These are phyloP conservation scores for Coecobrya sp. DNA, from an alignment of 2,888 invertebrate species.

Conservation along the genomic window DNA sequence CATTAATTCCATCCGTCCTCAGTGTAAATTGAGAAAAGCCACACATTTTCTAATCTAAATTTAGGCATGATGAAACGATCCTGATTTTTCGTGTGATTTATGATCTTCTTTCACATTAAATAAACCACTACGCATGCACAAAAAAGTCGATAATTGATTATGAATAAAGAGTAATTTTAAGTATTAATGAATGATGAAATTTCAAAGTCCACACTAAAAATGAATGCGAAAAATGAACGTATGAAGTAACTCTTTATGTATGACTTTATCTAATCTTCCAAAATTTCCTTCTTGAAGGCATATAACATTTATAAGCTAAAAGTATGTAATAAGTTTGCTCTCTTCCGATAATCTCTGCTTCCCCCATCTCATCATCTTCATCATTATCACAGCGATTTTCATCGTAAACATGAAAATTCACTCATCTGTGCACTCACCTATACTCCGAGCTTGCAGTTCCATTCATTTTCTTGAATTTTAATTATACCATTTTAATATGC, in stretches of 20 bases:
- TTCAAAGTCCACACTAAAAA: constrained; percentile 53
- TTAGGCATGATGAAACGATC: constrained; percentile 68
- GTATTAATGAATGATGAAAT: constrained; percentile 31
- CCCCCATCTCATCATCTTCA: constrained; percentile 14
- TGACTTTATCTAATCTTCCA: constrained; percentile 6
- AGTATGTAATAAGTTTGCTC: constrained; percentile 54
- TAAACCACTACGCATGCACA: constrained; percentile 16
- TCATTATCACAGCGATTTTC: constrained; percentile 54
- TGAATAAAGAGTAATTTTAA: background rate
- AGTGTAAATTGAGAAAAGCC: constrained; percentile 38
- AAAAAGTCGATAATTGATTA: background rate
- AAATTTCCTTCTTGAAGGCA: constrained; percentile 2
- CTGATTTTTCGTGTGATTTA: constrained; percentile 65
- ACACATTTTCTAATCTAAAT: constrained; percentile 67
- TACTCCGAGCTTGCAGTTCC: background rate
- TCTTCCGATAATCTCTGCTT: constrained; percentile 4
- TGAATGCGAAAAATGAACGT: background rate
- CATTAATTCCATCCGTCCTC: background rate
- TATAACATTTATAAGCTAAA: background rate
- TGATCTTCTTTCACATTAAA: constrained; percentile 26
- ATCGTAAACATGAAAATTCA: constrained; percentile 57
- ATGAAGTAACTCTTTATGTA: background rate
- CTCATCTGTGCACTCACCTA: constrained; percentile 34
- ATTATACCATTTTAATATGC: constrained; percentile 59
- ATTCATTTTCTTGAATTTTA: constrained; percentile 38